These are phyloP conservation scores for Arnoldichthys spilopterus DNA, from an alignment of 2,797 vertebrate species.

Conservation along the genomic window DNA sequence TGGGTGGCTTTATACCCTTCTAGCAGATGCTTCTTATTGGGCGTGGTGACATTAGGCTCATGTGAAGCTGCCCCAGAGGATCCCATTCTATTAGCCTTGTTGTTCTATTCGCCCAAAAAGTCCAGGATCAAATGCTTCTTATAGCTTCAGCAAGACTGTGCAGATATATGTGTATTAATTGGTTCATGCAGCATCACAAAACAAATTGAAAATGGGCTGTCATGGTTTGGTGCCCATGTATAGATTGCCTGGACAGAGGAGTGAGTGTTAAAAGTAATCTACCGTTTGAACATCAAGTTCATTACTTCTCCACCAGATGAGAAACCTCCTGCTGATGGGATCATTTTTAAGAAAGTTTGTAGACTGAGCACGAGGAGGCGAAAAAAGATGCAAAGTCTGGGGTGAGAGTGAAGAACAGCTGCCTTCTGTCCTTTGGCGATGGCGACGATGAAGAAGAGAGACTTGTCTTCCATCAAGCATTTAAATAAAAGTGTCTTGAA, in stretches of 20 bases:
- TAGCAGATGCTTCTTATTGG: no score
- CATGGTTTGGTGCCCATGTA: no score
- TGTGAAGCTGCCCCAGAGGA: neutral
- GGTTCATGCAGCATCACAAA: no score
- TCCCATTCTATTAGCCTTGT: neutral
- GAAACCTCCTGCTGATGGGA: constrained; percentile 83
- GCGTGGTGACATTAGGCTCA: no score
- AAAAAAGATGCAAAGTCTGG: constrained; percentile 75
- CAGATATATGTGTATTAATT: no score
- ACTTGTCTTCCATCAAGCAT: neutral
- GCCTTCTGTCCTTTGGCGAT: constrained; percentile 92
- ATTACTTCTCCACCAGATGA: constrained; percentile 72
- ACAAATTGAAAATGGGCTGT: no score
- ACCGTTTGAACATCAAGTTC: neutral
- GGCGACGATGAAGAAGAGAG: constrained; percentile 85
- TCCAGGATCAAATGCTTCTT: neutral
- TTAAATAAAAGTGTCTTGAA: neutral
- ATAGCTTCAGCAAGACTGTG: no score
- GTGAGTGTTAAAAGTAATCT: neutral
- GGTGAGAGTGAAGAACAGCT: constrained; percentile 92
- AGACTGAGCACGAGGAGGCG: constrained; percentile 69
- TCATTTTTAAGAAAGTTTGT: constrained; percentile 91
- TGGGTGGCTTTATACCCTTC: no score
- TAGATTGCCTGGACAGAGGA: no score
- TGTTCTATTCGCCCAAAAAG: neutral